These are phyloP conservation scores for Ennomos erosarius DNA, from an alignment of 2,888 invertebrate species.

Conservation along the genomic window DNA sequence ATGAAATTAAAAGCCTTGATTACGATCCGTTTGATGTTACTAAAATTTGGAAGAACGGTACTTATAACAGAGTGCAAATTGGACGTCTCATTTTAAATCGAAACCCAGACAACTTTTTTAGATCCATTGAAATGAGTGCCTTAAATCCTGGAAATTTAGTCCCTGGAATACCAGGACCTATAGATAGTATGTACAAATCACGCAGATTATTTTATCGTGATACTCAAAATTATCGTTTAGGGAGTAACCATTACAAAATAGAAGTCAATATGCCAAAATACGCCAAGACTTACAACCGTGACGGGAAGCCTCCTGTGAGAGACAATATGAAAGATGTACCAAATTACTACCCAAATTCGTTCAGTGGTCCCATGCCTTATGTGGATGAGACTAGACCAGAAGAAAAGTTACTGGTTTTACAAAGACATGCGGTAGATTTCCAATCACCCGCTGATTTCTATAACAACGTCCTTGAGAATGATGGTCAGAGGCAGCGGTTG, in stretches of 20 bases:
- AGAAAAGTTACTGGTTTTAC: conserved; percentile 29
- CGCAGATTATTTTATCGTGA: conserved; percentile 60
- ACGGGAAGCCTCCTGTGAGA: conserved; percentile 87
- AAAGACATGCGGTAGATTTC: conserved; percentile 33
- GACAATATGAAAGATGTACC: conserved; percentile 94
- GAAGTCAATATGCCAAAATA: conserved; percentile 62
- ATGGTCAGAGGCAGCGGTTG: conserved; percentile 37
- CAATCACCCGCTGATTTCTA: conserved; percentile 90
- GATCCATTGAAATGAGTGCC: conserved; percentile 57
- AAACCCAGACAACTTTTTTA: conserved; percentile 62
- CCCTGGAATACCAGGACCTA: conserved; percentile 69
- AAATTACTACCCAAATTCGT: conserved; percentile 98
- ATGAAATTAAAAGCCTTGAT: conserved; percentile 53
- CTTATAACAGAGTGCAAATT: conserved; percentile 57
- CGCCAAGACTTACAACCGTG: conserved; percentile 58
- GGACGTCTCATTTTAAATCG: conserved; percentile 60
- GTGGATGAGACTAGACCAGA: conserved; percentile 68
- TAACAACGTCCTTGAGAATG: conserved; percentile 82
- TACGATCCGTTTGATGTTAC: conserved; percentile 70
- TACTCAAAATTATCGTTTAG: conserved; percentile 65
- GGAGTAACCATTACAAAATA: conserved; percentile 62
- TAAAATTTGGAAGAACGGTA: conserved; percentile 66
- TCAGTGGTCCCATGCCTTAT: conserved; percentile 91
- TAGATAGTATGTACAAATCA: conserved; percentile 59
- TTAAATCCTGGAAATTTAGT: conserved; percentile 67